Evolutionary conservation across 2,888 invertebrate genomes (phyloP).

Genomic region (Lysandra bellargus): DNA sequence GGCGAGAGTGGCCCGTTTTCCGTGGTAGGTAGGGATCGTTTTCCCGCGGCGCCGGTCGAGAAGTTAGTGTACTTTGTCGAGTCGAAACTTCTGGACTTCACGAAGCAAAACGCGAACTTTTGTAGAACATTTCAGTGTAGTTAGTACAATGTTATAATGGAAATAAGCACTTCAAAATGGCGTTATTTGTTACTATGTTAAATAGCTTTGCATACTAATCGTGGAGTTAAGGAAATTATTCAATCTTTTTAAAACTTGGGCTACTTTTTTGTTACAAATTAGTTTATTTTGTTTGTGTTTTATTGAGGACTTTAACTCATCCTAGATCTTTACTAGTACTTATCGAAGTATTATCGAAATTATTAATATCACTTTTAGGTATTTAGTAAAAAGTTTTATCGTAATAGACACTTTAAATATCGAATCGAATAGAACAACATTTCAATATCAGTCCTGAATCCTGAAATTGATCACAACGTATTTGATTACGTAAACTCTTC

Average conservation of each 20-base stretch:
- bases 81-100: conserved; percentile 78
- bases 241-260: background rate
- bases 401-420: no score
- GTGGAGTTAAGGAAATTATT: conserved; percentile 28
- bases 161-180: conserved; percentile 81
- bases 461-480: background rate
- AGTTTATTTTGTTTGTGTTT: background rate
- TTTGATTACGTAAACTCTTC: background rate
- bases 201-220: conserved; percentile 55
- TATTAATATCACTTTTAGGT: background rate
- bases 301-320: background rate
- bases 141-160: conserved; percentile 82
- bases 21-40: conserved; percentile 79
- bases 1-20: conserved; percentile 77
- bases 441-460: background rate
- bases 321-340: background rate
- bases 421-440: background rate
- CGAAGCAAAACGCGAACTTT: conserved; percentile 81
- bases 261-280: background rate
- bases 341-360: background rate
- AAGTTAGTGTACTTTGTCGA: conserved; percentile 68
- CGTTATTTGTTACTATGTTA: conserved; percentile 73
- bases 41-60: conserved; percentile 75
- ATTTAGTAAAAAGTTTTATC: background rate
- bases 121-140: conserved; percentile 81